Base-by-base conservation (phyloP, 2,888 invertebrate species). In the Mellilla xanthometata region DNA sequence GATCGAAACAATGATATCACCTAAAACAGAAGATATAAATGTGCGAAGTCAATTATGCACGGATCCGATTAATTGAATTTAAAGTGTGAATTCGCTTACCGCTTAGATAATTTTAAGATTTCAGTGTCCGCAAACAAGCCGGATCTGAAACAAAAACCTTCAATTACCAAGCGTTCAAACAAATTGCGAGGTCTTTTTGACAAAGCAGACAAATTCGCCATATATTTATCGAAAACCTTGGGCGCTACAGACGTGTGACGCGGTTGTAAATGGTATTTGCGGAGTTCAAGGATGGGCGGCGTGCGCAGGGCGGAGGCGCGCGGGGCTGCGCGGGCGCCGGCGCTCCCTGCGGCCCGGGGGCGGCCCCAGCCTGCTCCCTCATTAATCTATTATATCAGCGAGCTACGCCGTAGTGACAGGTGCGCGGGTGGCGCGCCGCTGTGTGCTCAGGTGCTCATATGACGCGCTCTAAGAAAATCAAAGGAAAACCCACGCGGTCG, bases 341-440 rank as follows among this genome's bases (percentile, higher is more conserved):
- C 60, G 60, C 15, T 19, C 3, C 15, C 15, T 19, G 6, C 15
- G 6, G 4, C 15, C 15, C 0, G 15, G 15, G 15, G 1, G 15
- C 15, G 6, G 15, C 4, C 4, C 15, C 15, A 3, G 1, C 15
- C 15, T 5, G 15, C 15, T 5, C 15, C 15, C 15, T 6, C 15
- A 3, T 3, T 10, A 38, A 19, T 9, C 10, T 19, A 3, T 5
- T 19, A 19, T 19, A 19, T 1, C 56, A 63, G 72, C 60, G 79
- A 68, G 64, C 59, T 69, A 70, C 82, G 84, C 83, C 85, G 83
- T 76, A 75, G 73, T 58, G 75, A 69, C 86, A 85, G 82, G 81
- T 84, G 84, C 78, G 80, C 80, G 77, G 77, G 78, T 82, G 75
- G 54, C 69, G 54, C 50, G 60, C 54, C 53, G 60, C 61, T 74